These are phyloP conservation scores for Oplegnathus fasciatus DNA, from an alignment of 2,113 vertebrate species.

Conservation along the genomic window DNA sequence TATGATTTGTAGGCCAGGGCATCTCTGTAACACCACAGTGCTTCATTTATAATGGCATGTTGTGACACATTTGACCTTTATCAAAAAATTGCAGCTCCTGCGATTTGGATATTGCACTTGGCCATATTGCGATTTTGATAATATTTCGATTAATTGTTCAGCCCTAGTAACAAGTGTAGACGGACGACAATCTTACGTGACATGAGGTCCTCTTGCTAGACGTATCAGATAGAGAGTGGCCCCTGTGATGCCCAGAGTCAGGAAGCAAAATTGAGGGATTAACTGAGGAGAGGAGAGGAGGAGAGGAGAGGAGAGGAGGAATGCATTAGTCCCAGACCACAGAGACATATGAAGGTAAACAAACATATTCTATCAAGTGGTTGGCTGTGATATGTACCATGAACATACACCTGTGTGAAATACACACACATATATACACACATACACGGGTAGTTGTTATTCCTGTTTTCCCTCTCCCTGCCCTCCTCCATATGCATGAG, in stretches of 20 bases:
- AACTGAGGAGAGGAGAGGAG: slow-evolving; percentile 60
- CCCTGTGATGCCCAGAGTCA: slow-evolving; percentile 55
- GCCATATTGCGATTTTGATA: too few relatives aligned
- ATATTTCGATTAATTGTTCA: too few relatives aligned
- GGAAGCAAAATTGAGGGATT: slow-evolving; percentile 76
- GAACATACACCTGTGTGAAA: slow-evolving; percentile 47
- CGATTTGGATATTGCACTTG: too few relatives aligned
- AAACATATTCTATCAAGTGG: slow-evolving; percentile 58
- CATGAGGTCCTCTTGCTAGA: slow-evolving; percentile 73
- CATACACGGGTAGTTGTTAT: slow-evolving; percentile 71
- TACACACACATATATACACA: slow-evolving; percentile 34
- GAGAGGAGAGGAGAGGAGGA: slow-evolving; percentile 20
- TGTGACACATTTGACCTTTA: too few relatives aligned
- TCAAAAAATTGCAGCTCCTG: too few relatives aligned
- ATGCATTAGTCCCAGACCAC: slow-evolving; percentile 41
- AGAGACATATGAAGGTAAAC: slow-evolving; percentile 50
- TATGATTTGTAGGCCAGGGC: too few relatives aligned
- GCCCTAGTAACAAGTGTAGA: too few relatives aligned
- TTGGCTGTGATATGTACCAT: slow-evolving; percentile 47
- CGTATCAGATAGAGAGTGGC: slow-evolving; percentile 69
- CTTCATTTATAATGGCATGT: too few relatives aligned
- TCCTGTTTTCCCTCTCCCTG: slow-evolving; percentile 70
- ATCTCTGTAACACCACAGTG: too few relatives aligned
- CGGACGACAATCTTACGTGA: slow-evolving; percentile 61
- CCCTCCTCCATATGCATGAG: slow-evolving; percentile 85